These are phyloP conservation scores for Ellobium chinense DNA, from an alignment of 2,888 invertebrate species.

Conservation along the genomic window DNA sequence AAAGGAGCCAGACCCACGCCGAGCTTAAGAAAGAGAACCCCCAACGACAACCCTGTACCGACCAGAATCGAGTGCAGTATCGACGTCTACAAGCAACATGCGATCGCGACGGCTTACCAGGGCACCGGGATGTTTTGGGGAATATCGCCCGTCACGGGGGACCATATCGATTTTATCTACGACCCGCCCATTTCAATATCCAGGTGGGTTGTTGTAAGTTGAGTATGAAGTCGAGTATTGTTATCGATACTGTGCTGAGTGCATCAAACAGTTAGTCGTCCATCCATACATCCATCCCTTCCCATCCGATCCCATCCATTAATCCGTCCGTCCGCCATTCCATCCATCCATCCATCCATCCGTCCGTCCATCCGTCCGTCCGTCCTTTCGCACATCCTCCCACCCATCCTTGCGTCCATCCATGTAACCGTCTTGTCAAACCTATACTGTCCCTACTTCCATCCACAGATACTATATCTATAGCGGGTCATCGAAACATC, in stretches of 20 bases:
- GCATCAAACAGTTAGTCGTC: neutral
- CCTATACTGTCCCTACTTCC: neutral
- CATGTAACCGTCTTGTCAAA: neutral
- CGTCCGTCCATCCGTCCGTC: neutral
- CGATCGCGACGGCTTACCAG: constrained; percentile 88
- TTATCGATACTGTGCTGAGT: neutral
- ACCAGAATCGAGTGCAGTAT: constrained; percentile 85
- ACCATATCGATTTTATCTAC: constrained; percentile 89
- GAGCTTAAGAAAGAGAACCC: neutral
- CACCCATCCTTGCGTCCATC: neutral
- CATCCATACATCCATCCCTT: neutral
- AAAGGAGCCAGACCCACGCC: neutral
- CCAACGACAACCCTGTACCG: constrained; percentile 73
- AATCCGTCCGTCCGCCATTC: neutral
- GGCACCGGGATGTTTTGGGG: constrained; percentile 97
- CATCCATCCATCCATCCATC: neutral
- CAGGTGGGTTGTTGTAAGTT: constrained; percentile 81
- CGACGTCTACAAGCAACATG: constrained; percentile 88
- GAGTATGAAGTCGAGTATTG: neutral
- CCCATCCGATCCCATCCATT: too few species aligned
- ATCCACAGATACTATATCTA: constrained; percentile 71
- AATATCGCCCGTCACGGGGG: constrained; percentile 89
- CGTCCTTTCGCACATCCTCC: neutral
- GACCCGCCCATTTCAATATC: constrained; percentile 85
- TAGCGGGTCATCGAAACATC: constrained; percentile 93